Percentiles rank a stretch among this genome's conserved stretches.
Evolutionary conservation across 1,140 invertebrate species (phyloP).

Genomic region (Metopolophium dirhodum): DNA sequence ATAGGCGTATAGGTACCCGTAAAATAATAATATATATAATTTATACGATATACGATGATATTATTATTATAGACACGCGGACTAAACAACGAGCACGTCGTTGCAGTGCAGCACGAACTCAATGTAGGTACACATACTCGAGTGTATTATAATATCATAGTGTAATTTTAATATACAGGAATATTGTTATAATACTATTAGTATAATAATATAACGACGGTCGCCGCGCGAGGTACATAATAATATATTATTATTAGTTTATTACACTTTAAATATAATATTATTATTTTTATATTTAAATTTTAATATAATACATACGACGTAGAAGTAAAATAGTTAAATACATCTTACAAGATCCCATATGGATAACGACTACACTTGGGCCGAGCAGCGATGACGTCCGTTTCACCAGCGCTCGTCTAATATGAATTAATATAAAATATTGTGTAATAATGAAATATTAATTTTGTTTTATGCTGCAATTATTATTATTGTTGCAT

Average conservation of each 20-base stretch:
- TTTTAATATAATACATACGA: background rate
- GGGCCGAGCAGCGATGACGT: too few relatives aligned
- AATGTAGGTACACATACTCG: background rate
- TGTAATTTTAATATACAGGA: background rate
- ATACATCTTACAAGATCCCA: background rate
- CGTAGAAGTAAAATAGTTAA: background rate
- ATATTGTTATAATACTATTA: background rate
- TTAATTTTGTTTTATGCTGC: background rate
- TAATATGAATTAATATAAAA: background rate
- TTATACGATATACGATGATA: background rate
- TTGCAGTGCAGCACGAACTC: background rate
- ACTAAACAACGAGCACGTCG: too few relatives aligned
- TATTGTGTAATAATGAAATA: background rate
- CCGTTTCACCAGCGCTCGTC: background rate
- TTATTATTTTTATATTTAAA: background rate
- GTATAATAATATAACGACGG: background rate
- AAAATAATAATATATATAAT: background rate
- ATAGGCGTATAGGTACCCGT: background rate
- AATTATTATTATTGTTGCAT: too few relatives aligned
- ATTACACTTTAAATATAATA: background rate
- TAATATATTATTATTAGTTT: background rate
- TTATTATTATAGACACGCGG: background rate
- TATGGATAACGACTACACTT: background rate
- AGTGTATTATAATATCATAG: background rate
- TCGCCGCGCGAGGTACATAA: background rate